Conservation (phyloP, 2,113 vertebrate genomes). For the Gnathonemus echidnorhynchus region DNA sequence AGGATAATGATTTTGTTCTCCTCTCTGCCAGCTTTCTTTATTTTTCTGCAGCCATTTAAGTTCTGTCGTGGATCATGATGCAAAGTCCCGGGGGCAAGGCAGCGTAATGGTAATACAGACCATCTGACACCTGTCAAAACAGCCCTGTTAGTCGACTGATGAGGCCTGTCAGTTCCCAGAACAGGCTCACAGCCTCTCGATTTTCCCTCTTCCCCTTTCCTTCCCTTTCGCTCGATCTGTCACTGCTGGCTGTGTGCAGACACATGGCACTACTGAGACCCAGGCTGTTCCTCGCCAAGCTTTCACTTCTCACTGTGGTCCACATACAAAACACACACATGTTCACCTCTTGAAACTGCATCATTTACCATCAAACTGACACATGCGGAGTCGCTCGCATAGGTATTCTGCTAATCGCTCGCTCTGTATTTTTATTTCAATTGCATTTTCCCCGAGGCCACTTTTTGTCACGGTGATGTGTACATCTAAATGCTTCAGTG, state of each 20-base stretch:
- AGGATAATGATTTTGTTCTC: conserved; percentile 36
- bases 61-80: conserved; percentile 58
- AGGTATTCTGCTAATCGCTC: conserved; percentile 35
- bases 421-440: conserved; percentile 33
- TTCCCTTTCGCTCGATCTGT: conserved; percentile 31
- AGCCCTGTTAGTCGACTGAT: conserved; percentile 66
- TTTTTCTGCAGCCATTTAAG: conserved; percentile 33
- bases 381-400: conserved; percentile 46
- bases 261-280: background rate
- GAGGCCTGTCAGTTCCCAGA: conserved; percentile 63
- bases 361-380: conserved; percentile 39
- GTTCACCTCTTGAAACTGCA: conserved; percentile 29
- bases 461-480: background rate
- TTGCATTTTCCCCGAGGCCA: no score
- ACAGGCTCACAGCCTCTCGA: conserved; percentile 31
- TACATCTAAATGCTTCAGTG: background rate
- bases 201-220: conserved; percentile 46
- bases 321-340: background rate
- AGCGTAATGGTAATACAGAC: conserved; percentile 16
- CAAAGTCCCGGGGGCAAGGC: conserved; percentile 1
- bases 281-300: conserved; percentile 32
- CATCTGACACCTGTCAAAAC: conserved; percentile 54
- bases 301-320: conserved; percentile 18
- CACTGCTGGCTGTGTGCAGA: conserved; percentile 25
- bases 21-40: conserved; percentile 38